Base-by-base conservation (phyloP, 2,888 invertebrate species). In the Cacoxenus indagator region DNA sequence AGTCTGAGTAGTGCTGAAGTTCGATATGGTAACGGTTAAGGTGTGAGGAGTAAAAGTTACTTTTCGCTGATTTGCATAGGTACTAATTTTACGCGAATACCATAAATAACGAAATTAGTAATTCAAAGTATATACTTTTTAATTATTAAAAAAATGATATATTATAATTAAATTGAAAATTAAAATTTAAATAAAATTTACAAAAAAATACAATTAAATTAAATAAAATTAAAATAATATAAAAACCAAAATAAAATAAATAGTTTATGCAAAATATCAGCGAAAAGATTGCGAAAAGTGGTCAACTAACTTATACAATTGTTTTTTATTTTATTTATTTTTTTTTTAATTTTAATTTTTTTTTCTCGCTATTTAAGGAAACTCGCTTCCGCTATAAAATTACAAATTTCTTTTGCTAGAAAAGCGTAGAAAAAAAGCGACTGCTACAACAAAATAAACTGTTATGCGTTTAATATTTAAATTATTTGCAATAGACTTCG, bases 191-290 rank as follows among this genome's bases (percentile, higher is more conserved):
- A 70, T 67, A 69, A 31, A 61, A 67, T n/a, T n/a, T n/a, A n/a
- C 48, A 65, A 43, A 65, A 43, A 19, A 14, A 54, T 37, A 65
- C 24, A 48, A 43, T n/a, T 27, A 59, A n/a, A 27, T 17, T 57
- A 6, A 11, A 51, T 8, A 24, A 31, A 43, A 45, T 9, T 26
- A 70, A 73, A 72, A 70, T 70, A 72, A 73, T 72, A 72, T 61
- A 71, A 74, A 67, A 74, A 67, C 57, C 67, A 66, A 70, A 59
- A 71, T 37, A 69, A 73, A 67, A 64, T 24, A 68, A 74, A 72
- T 59, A 51, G 73, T 55, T 67, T 31, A 37, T 37, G 8, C 5
- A 2, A 37, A 37, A 37, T 37, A n/a, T n/a, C n/a, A n/a, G 37
- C 2, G 14, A 37, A 37, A 37, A 37, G 4, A 37, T 8, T 37